phyloP scores from a whole-genome alignment of 2,797 vertebrate species.

The Ateles fusciceps region DNA sequence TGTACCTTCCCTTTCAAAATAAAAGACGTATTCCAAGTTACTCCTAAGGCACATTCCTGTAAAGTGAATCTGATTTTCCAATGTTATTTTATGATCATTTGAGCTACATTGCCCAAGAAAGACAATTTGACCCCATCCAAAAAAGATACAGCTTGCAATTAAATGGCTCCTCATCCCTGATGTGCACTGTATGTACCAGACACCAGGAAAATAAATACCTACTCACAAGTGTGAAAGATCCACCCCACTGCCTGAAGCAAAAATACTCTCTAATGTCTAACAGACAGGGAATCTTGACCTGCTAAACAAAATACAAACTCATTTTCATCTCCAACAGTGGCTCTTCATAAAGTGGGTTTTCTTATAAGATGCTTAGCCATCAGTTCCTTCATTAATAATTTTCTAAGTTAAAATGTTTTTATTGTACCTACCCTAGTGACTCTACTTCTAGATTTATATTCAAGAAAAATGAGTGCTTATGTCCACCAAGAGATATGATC shows the following conservation, averaged over 20 bases:
- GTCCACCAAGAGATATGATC: neutral
- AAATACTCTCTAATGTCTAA: constrained; percentile 36
- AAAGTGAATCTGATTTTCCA: constrained; percentile 48
- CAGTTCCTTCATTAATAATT: constrained; percentile 22
- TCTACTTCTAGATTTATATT: neutral
- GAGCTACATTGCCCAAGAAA: constrained; percentile 17
- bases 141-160: constrained; percentile 41
- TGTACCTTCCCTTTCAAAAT: constrained; percentile 54
- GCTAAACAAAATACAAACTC: constrained; percentile 39
- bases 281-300: constrained; percentile 15
- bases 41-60: constrained; percentile 45
- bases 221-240: constrained; percentile 36
- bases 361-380: constrained; percentile 5
- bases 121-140: constrained; percentile 16
- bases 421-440: neutral
- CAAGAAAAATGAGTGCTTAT: constrained; percentile 16
- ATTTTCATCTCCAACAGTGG: constrained; percentile 32
- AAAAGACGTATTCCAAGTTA: constrained; percentile 38
- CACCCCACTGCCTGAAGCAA: constrained; percentile 11
- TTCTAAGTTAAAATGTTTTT: constrained; percentile 15
- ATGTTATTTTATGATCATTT: constrained; percentile 55
- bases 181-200: neutral
- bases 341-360: constrained; percentile 35
- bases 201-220: constrained; percentile 58
- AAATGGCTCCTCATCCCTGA: constrained; percentile 36